These are phyloP conservation scores for Drepana falcataria DNA, from an alignment of 2,888 invertebrate species.

Conservation along the genomic window DNA sequence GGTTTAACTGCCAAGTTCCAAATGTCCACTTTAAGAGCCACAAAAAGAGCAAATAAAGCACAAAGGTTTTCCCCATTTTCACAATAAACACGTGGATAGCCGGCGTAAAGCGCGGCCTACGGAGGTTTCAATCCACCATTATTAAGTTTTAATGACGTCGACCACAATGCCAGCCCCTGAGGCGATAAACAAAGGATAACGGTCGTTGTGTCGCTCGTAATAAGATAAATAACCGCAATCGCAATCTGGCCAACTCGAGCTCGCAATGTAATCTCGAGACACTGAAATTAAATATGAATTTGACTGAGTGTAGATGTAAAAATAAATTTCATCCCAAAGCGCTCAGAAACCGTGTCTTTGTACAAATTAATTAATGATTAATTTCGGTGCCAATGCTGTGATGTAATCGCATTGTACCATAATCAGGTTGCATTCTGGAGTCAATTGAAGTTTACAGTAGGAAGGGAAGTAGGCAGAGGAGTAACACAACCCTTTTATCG, in stretches of 20 bases:
- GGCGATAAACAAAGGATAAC: conserved; percentile 67
- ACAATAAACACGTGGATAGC: conserved; percentile 40
- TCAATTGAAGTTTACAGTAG: too few relatives aligned
- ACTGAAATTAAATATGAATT: conserved; percentile 46
- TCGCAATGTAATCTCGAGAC: conserved; percentile 37
- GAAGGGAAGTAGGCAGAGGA: too few relatives aligned
- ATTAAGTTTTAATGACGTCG: conserved; percentile 71
- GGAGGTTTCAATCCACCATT: conserved; percentile 58
- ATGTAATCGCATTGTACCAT: too few relatives aligned
- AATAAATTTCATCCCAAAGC: conserved; percentile 17
- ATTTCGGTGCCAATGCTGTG: neutral
- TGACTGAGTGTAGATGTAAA: conserved; percentile 26
- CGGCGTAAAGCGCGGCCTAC: conserved; percentile 36
- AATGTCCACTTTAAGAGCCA: conserved; percentile 14
- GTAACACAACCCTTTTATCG: too few relatives aligned
- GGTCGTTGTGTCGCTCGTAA: conserved; percentile 48
- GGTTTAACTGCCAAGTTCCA: conserved; percentile 23
- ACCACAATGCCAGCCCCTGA: conserved; percentile 43
- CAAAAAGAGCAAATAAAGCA: conserved; percentile 26
- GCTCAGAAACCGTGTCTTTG: conserved; percentile 6
- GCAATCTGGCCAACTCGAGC: conserved; percentile 27
- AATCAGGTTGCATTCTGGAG: too few relatives aligned
- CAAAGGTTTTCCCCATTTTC: conserved; percentile 29
- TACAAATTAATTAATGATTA: neutral
- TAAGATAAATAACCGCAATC: conserved; percentile 58